Evolutionary conservation across 2,797 vertebrate species (phyloP), one percentile per base, ranked within the genome.

Genomic region (Sebastes trivittatus): DNA sequence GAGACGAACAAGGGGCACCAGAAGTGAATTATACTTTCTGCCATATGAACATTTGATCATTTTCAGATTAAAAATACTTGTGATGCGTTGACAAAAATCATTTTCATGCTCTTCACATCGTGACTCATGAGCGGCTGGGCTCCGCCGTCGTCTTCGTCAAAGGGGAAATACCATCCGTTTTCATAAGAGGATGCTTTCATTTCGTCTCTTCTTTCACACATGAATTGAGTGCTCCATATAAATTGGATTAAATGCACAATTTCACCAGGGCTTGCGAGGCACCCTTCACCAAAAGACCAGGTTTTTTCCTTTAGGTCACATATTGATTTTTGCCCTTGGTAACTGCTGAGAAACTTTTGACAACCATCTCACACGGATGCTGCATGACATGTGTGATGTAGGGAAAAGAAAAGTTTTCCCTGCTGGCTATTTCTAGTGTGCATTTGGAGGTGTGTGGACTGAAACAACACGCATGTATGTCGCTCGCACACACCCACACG

Each of bases 201-300:
- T 90, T 86, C 27, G 34, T 61, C 81, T 80, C 67, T 34, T 62
- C 79, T 88, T 91, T 88, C 88, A 90, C 92, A 90, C 91, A 82
- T 88, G 76, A 87, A 85, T 88, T 88, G 88, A 91, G 83, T 63
- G 79, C 81, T 80, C 67, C 54, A 25, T 81, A 67, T 83, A 91
- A 93, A 94, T 92, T 86, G 74, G 91, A 94, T 94, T 89, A 94
- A 93, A 92, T 83, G 82, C 87, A 83, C 86, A 91, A 91, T 93
- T 93, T 93, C 77, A 92, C 83, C 32, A 46, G 22, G 55, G 83
- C 78, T 84, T 29, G 59, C 34, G 36, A 76, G 70, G 70, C 61
- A 68, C 81, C 78, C 78, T 87, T 89, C 78, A 72, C 71, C 78
- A 72, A 86, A 78, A 22, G 75, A 84, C 55, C 80, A 82, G 84